These are phyloP conservation scores for Drosophila rellima DNA, from an alignment of 2,888 invertebrate genomes.

Conservation along the genomic window DNA sequence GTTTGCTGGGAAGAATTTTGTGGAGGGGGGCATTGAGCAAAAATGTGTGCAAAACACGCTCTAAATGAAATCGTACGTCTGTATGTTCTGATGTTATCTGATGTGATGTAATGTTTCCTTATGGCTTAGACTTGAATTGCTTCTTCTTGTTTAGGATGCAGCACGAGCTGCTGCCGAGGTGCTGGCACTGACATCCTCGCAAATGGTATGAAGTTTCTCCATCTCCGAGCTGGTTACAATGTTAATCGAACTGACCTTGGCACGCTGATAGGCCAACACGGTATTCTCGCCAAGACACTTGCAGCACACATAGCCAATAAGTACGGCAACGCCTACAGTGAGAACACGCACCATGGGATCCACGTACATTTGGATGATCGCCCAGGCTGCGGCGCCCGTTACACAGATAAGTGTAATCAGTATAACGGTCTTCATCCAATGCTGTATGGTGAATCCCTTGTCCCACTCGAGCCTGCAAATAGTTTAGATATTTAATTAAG, in stretches of 20 bases:
- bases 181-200: constrained; percentile 83
- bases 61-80: constrained; percentile 53
- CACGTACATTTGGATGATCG: constrained; percentile 91
- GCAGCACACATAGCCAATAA: constrained; percentile 94
- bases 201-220: constrained; percentile 85
- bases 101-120: constrained; percentile 30
- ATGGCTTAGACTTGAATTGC: constrained; percentile 29
- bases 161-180: constrained; percentile 56
- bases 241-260: constrained; percentile 94
- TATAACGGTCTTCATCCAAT: constrained; percentile 93
- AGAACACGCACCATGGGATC: constrained; percentile 92
- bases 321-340: constrained; percentile 92
- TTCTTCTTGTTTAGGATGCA: constrained; percentile 44
- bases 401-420: constrained; percentile 92
- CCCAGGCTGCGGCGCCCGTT: constrained; percentile 92
- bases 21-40: constrained; percentile 66
- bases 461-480: constrained; percentile 91
- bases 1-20: constrained; percentile 53
- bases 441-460: constrained; percentile 92
- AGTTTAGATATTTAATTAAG: neutral
- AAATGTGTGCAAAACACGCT: constrained; percentile 62
- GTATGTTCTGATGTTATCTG: constrained; percentile 10
- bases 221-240: constrained; percentile 87
- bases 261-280: constrained; percentile 95
- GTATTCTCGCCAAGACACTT: constrained; percentile 95